Evolutionary conservation across 2,113 vertebrate species (phyloP).

Genomic region (Steatornis caripensis): DNA sequence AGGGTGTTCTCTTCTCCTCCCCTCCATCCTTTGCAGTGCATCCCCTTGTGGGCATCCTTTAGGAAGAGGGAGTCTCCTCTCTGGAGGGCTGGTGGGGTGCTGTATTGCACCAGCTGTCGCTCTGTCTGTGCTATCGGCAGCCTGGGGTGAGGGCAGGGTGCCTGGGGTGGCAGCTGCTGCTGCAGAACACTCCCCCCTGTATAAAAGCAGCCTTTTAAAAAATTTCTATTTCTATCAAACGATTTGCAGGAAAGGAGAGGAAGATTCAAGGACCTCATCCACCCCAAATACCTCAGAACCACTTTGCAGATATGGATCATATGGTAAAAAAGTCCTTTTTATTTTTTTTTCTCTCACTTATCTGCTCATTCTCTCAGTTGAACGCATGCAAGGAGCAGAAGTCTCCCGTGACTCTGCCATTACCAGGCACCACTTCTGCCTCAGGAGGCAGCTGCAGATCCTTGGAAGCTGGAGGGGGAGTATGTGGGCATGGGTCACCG

Average conservation of each 20-base stretch:
- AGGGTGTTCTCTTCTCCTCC: background rate
- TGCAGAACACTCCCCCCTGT: background rate
- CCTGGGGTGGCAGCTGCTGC: background rate
- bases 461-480: background rate
- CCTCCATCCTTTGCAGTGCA: background rate
- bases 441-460: background rate
- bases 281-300: conserved; percentile 79
- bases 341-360: background rate
- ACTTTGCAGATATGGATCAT: conserved; percentile 90
- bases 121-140: background rate
- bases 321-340: conserved; percentile 76
- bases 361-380: background rate
- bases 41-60: background rate
- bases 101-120: background rate
- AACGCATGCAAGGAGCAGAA: background rate
- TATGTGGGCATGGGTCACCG: fast-evolving
- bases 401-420: background rate
- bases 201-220: background rate
- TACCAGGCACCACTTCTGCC: background rate
- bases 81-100: background rate
- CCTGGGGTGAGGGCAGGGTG: background rate
- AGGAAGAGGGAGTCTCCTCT: background rate
- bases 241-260: conserved; percentile 78
- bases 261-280: conserved; percentile 81
- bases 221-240: background rate